These are phyloP conservation scores for Sebastes itinus DNA, from an alignment of 2,797 vertebrate species.

Conservation along the genomic window DNA sequence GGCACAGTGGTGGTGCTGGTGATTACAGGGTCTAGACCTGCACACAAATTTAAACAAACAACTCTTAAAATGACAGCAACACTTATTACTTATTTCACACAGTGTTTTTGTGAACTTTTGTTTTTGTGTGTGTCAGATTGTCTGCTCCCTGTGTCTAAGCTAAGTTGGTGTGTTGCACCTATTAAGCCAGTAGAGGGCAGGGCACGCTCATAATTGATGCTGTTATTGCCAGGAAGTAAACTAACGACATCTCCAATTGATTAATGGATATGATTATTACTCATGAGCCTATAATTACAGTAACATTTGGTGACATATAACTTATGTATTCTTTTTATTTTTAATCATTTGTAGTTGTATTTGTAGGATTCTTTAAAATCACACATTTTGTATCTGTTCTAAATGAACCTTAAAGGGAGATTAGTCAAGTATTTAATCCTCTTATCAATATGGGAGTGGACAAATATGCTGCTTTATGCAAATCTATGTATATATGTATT, in stretches of 20 bases:
- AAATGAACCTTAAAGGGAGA: too few relatives aligned
- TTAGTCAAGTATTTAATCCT: too few relatives aligned
- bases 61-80: background rate
- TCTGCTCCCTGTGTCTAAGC: background rate
- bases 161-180: background rate
- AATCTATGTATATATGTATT: too few relatives aligned
- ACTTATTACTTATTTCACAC: background rate
- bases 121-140: background rate
- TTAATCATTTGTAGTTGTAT: background rate
- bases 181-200: constrained; percentile 46
- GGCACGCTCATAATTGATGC: background rate
- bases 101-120: background rate
- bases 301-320: background rate
- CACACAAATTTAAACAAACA: background rate
- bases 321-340: background rate
- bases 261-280: background rate
- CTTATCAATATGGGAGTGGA: too few relatives aligned
- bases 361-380: background rate
- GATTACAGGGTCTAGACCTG: constrained; percentile 14
- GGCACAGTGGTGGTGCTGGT: background rate
- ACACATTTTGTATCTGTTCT: too few relatives aligned
- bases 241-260: background rate
- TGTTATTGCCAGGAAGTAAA: background rate
- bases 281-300: background rate
- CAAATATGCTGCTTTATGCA: too few relatives aligned